These are phyloP conservation scores for Clitarchus hookeri DNA, from an alignment of 2,888 invertebrate genomes.

Conservation along the genomic window DNA sequence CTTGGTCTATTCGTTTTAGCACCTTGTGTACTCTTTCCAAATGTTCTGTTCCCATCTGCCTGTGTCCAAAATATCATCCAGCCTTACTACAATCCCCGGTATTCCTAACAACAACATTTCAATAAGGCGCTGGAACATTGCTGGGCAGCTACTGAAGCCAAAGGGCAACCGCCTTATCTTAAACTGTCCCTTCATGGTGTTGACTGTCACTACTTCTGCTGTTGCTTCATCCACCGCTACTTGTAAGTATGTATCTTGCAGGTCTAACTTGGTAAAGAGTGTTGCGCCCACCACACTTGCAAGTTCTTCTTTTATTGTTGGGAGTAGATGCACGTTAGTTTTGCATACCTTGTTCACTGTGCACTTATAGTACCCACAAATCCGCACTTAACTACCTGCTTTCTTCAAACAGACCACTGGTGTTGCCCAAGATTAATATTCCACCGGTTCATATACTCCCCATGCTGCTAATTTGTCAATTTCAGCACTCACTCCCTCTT, in stretches of 20 bases:
- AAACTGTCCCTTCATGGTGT: neutral
- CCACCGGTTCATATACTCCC: neutral
- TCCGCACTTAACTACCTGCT: neutral
- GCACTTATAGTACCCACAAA: neutral
- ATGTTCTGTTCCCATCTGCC: no score
- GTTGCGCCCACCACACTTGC: neutral
- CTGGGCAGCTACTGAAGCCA: neutral
- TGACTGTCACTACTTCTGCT: neutral
- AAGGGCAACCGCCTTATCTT: neutral
- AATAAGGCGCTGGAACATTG: neutral
- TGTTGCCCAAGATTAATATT: neutral
- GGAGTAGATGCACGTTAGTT: neutral
- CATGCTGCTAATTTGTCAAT: neutral
- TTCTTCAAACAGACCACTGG: neutral
- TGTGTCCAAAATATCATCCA: neutral
- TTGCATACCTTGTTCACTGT: neutral
- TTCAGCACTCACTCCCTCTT: neutral
- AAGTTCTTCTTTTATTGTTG: neutral
- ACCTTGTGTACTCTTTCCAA: no score
- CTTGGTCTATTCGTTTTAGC: no score
- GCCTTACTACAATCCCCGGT: neutral
- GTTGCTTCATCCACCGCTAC: neutral
- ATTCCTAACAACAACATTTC: neutral
- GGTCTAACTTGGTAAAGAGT: neutral
- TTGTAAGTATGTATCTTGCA: neutral